These are phyloP conservation scores for Mus minutoides DNA, from an alignment of 2,797 vertebrate genomes.

Conservation along the genomic window DNA sequence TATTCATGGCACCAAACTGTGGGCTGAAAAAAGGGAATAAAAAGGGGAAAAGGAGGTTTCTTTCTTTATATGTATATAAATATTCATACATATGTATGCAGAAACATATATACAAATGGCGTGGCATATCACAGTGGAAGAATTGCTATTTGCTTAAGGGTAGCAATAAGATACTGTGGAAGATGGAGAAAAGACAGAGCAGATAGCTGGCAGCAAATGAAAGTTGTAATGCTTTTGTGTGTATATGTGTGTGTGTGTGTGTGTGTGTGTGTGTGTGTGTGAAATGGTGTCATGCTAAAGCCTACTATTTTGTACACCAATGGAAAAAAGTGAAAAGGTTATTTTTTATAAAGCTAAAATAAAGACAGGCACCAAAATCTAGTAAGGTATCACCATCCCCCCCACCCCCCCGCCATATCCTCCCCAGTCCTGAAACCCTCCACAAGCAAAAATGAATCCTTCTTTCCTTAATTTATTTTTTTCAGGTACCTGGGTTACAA, in stretches of 20 bases:
- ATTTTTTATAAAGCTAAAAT: background rate
- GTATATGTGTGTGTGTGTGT: background rate
- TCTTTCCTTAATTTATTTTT: background rate
- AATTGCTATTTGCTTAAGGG: background rate
- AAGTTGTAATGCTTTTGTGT: background rate
- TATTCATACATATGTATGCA: background rate
- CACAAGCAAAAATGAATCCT: background rate
- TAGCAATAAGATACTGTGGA: background rate
- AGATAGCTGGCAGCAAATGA: background rate
- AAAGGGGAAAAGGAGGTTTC: background rate
- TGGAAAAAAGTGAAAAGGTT: background rate
- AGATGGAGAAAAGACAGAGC: background rate
- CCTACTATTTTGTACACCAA: background rate
- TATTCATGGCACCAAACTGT: background rate
- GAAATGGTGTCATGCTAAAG: background rate
- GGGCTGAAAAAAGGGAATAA: background rate
- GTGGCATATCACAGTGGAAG: background rate
- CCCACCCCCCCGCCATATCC: no score
- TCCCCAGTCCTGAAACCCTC: background rate
- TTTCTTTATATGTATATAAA: background rate
- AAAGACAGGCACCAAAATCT: background rate
- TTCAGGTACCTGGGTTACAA: background rate
- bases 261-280: no score
- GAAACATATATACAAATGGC: background rate
- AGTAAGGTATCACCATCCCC: background rate